A percentile compares a stretch with the other conserved stretches of the same genome.
phyloP scores from a whole-genome alignment of 1,140 invertebrate species.

The Littorina saxatilis region DNA sequence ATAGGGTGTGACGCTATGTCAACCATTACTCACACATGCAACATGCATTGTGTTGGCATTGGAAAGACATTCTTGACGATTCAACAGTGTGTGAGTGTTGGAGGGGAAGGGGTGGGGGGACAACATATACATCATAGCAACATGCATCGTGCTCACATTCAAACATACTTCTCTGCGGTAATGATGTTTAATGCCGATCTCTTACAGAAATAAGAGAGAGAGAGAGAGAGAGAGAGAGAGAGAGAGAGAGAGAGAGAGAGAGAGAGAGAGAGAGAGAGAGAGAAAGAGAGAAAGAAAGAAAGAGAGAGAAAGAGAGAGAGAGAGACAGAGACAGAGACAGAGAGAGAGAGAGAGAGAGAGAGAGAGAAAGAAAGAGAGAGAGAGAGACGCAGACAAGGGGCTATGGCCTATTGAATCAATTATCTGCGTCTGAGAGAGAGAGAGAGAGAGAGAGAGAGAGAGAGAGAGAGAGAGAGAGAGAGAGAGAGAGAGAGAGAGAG shows the following conservation, averaged over 20 bases:
- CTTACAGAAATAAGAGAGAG: neutral
- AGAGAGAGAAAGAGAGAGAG: neutral
- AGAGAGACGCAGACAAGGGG: neutral
- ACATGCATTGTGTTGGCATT: no score
- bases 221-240: neutral
- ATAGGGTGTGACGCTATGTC: no score
- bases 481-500: no score
- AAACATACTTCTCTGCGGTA: no score
- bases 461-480: neutral
- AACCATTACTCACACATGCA: no score
- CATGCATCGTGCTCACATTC: neutral
- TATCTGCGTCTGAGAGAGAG: no score
- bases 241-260: neutral
- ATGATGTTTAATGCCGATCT: no score
- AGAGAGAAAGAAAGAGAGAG: neutral
- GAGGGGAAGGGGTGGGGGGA: neutral
- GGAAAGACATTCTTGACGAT: no score
- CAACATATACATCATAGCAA: neutral
- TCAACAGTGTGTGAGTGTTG: neutral
- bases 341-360: neutral
- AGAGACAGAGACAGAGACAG: slow-evolving; percentile 3
- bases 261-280: slow-evolving; percentile 2
- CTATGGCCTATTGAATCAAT: neutral
- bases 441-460: neutral
- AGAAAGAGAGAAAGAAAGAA: neutral